Evolutionary conservation across 2,888 invertebrate species (phyloP), one percentile per base, ranked within the genome.

Genomic region (Acronicta alni): DNA sequence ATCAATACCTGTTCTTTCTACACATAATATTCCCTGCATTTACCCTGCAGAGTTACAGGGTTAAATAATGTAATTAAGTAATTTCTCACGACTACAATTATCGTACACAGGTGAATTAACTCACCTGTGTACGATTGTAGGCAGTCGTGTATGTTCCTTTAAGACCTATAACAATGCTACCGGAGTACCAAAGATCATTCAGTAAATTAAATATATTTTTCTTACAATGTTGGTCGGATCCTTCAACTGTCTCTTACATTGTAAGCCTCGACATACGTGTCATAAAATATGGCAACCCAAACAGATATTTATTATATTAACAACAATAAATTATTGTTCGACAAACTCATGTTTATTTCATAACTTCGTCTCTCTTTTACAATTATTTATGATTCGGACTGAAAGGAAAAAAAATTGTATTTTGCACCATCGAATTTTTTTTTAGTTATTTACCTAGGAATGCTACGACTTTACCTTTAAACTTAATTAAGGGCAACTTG

Each of bases 341-440:
- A 72, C 58, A 59, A 70, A 47, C 58, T 76, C 77, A 75, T 75
- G 61, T 54, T 57, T 75, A 61, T 73, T 75, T 73, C 51, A 75
- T 64, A 46, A 49, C 49, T 64, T 70, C 61, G 45, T 75, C 63
- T 69, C 73, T 76, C 74, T 41, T 57, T 57, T 55, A 55, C 26
- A 55, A 69, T 75, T 72, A 72, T 61, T 72, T 46, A 66, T 72
- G 56, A 35, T 41, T n/a, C 37, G 8, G 32, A n/a, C 16, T 41
- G 53, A 10, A 43, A 32, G 42, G 61, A n/a, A 68, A 72, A 72
- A 64, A 75, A 16, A 10, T 20, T 20, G 14, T 37, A 8, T 14
- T 52, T 49, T 35, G 20, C 41, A 15, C 15, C 8, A 0, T 45
- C 57, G 43, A 39, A n/a, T n/a, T n/a, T 7, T 35, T 35, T n/a